These are phyloP conservation scores for Limonius californicus DNA, from an alignment of 1,140 invertebrate genomes.

Conservation along the genomic window DNA sequence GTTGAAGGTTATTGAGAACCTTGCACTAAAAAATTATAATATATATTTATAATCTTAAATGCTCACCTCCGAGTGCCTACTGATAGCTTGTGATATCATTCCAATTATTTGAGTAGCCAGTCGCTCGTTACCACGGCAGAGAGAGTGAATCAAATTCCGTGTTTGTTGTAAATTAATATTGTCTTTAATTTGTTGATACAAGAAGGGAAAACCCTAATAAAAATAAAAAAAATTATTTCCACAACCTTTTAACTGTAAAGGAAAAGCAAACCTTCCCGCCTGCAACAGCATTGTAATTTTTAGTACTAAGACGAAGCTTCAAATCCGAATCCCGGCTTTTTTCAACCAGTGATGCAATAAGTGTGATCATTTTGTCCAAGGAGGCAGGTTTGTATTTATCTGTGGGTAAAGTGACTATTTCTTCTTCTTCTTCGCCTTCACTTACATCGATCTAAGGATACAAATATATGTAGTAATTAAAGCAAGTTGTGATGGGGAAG, in stretches of 20 bases:
- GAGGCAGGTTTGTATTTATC: conserved; percentile 84
- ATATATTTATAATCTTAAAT: too few relatives aligned
- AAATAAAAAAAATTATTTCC: background rate
- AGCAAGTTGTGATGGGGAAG: background rate
- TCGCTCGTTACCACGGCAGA: conserved; percentile 85
- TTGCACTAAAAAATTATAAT: too few relatives aligned
- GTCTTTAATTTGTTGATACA: conserved; percentile 92
- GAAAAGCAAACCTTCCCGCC: conserved; percentile 68
- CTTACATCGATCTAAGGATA: conserved; percentile 61
- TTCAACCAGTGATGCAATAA: conserved; percentile 84
- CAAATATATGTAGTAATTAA: too few relatives aligned
- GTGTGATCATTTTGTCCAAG: conserved; percentile 92
- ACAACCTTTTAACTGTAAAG: background rate
- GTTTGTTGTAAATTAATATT: conserved; percentile 89
- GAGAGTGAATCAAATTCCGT: conserved; percentile 84
- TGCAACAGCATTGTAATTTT: conserved; percentile 77
- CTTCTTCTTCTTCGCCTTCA: conserved; percentile 80
- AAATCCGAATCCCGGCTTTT: conserved; percentile 75
- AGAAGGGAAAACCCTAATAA: conserved; percentile 80
- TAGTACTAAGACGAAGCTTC: conserved; percentile 69
- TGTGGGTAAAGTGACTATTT: conserved; percentile 61
- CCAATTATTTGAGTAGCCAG: conserved; percentile 77
- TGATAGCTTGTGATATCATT: conserved; percentile 87
- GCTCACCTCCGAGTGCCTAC: conserved; percentile 83
- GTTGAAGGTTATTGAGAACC: too few relatives aligned